Evolutionary conservation across 2,888 invertebrate genomes (phyloP).

Genomic region (Teleiodes luculella): DNA sequence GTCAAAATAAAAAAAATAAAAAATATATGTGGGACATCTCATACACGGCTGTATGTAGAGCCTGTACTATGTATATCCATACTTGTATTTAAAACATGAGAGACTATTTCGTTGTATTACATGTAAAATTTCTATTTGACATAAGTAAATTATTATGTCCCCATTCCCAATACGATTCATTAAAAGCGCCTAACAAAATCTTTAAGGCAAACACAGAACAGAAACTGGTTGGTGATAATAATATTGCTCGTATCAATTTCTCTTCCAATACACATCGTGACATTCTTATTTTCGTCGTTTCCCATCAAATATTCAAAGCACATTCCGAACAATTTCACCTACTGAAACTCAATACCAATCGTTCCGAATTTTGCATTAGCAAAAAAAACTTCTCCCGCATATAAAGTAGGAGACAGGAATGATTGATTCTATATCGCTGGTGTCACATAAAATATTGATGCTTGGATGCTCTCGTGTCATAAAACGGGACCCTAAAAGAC

Average conservation of each 20-base stretch:
- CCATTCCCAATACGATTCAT: too few species aligned
- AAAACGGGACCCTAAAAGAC: constrained; percentile 44
- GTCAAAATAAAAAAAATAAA: too few species aligned
- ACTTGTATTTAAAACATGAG: too few species aligned
- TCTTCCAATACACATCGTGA: neutral
- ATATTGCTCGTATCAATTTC: neutral
- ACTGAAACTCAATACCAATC: constrained; percentile 34
- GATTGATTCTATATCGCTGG: constrained; percentile 52
- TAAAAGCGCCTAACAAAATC: neutral
- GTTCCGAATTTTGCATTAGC: constrained; percentile 33
- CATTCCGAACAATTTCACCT: constrained; percentile 20
- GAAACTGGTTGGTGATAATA: too few species aligned
- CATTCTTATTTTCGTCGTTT: constrained; percentile 6
- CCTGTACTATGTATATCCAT: too few species aligned
- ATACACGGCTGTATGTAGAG: too few species aligned
- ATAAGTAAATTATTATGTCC: too few species aligned
- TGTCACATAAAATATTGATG: constrained; percentile 57
- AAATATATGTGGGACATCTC: too few species aligned
- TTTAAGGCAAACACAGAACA: neutral
- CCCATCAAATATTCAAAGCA: constrained; percentile 6
- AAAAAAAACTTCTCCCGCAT: constrained; percentile 34
- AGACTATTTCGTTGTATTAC: too few species aligned
- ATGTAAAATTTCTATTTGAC: too few species aligned
- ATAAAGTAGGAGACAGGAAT: constrained; percentile 49
- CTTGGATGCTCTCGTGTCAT: constrained; percentile 31